phyloP scores from a whole-genome alignment of 2,888 invertebrate genomes.

The Pandemis corylana region DNA sequence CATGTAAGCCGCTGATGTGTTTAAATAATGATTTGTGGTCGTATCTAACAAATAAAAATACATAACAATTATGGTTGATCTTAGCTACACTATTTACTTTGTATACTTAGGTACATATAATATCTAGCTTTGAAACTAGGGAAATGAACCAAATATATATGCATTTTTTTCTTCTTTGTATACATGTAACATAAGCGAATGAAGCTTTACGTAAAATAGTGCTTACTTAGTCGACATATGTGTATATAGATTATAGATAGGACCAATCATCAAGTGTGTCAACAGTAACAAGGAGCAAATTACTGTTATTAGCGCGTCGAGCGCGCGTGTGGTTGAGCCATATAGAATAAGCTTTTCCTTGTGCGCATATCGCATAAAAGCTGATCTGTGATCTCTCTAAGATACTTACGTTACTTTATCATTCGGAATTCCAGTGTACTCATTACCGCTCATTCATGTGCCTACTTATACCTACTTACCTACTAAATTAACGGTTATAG shows the following conservation, averaged over 20 bases:
- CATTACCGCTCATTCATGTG: background rate
- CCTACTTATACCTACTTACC: background rate
- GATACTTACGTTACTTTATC: constrained; percentile 15
- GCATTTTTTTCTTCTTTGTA: background rate
- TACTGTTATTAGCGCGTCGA: constrained; percentile 54
- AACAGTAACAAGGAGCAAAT: constrained; percentile 59
- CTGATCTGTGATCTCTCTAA: constrained; percentile 6
- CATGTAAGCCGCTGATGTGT: constrained; percentile 33
- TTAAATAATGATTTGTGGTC: constrained; percentile 35
- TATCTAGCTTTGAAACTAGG: too few species aligned
- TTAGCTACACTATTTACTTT: too few species aligned
- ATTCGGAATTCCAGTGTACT: constrained; percentile 25
- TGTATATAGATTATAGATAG: constrained; percentile 27
- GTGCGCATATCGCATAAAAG: constrained; percentile 20
- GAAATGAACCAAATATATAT: too few species aligned
- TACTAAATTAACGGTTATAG: background rate
- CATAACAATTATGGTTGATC: background rate
- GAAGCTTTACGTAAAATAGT: background rate
- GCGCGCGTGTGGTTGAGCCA: constrained; percentile 48
- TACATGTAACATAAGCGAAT: background rate
- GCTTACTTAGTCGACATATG: background rate
- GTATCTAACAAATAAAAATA: constrained; percentile 3
- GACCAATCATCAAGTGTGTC: constrained; percentile 51
- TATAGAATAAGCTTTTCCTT: constrained; percentile 14
- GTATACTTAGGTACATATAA: too few species aligned